A percentile compares a stretch with the other conserved stretches of the same genome.
These are phyloP conservation scores for Lanius ludovicianus DNA, from an alignment of 2,113 vertebrate species.

Conservation along the genomic window DNA sequence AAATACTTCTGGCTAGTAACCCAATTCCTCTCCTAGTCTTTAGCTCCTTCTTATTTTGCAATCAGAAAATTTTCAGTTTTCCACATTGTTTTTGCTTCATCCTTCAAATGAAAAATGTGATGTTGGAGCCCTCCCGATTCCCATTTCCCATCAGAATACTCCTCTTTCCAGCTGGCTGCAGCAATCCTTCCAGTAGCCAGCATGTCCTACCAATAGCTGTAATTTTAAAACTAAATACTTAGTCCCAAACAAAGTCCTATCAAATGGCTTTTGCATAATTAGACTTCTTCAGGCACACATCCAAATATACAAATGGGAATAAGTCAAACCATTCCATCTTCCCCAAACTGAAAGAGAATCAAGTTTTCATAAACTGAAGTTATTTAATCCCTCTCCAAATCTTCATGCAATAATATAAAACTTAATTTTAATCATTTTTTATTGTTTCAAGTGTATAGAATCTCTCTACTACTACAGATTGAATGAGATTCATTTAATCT, in stretches of 20 bases:
- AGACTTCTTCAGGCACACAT: neutral
- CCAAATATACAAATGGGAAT: neutral
- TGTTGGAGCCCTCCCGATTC: neutral
- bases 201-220: neutral
- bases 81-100: neutral
- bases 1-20: neutral
- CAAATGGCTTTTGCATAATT: neutral
- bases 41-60: neutral
- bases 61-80: neutral
- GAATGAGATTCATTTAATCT: conserved; percentile 9
- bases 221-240: neutral
- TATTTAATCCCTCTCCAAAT: neutral
- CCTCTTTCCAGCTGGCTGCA: neutral
- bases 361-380: neutral
- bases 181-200: neutral
- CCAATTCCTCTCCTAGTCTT: neutral
- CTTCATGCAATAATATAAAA: neutral
- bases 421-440: neutral
- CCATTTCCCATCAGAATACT: neutral
- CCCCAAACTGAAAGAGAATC: neutral
- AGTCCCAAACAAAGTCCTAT: neutral
- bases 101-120: neutral
- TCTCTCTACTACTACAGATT: neutral
- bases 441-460: neutral
- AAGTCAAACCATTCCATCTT: neutral